phyloP scores from a whole-genome alignment of 2,797 vertebrate genomes.

The Leuciscus waleckii region DNA sequence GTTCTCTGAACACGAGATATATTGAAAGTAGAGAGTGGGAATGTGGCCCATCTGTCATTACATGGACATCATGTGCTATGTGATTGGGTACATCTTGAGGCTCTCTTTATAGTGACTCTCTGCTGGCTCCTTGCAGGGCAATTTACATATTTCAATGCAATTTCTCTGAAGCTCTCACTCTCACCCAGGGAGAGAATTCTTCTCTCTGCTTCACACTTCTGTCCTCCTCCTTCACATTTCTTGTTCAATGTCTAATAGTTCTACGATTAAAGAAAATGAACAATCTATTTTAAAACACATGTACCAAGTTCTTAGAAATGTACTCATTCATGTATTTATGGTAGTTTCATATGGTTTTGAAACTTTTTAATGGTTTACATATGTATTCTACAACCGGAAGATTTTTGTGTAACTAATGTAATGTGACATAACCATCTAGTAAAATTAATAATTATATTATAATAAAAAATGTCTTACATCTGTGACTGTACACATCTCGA shows the following conservation, averaged over 20 bases:
- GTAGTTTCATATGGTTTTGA: background rate
- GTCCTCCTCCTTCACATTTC: conserved; percentile 43
- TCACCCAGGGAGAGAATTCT: conserved; percentile 13
- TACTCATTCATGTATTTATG: background rate
- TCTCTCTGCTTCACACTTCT: conserved; percentile 33
- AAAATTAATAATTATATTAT: too few relatives aligned
- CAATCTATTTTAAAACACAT: background rate
- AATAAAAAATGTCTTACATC: background rate
- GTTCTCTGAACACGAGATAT: conserved; percentile 21
- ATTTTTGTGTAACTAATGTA: too few relatives aligned
- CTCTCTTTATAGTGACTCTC: conserved; percentile 28
- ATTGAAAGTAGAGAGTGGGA: conserved; percentile 36
- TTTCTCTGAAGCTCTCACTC: conserved; percentile 40
- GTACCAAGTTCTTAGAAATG: background rate
- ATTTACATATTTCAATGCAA: conserved; percentile 48
- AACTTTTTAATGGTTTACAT: too few relatives aligned
- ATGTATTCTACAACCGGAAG: background rate
- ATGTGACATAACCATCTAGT: background rate
- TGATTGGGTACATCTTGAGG: conserved; percentile 48
- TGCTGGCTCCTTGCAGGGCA: conserved; percentile 42
- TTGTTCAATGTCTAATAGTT: background rate
- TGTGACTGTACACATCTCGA: background rate
- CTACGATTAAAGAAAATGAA: background rate
- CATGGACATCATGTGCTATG: conserved; percentile 44
- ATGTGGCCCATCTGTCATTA: conserved; percentile 47